Evolutionary conservation across 23 tunicate species (phyloP), one percentile per base, ranked within the genome.

Genomic region (Botrylloides violaceus): DNA sequence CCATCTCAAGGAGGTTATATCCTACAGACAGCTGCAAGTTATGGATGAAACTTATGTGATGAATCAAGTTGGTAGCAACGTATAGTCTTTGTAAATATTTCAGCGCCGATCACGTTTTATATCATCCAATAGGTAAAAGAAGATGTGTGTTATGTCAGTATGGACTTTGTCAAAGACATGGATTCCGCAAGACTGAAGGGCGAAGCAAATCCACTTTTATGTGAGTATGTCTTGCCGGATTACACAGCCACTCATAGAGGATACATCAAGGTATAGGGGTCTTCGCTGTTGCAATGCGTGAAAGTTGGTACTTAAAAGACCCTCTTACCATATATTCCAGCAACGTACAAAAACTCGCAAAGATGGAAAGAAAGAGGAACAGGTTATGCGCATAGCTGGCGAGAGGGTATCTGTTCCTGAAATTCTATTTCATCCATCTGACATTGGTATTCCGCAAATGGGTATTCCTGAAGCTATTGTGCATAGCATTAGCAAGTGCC

Each of bases 21-120:
- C 99, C 0, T 95, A 87, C 56, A 36, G 96, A 32, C 99, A 95
- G 55, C 76, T 95, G 3, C 94, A 95, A 70, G 88, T 95, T 37
- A 95, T 95, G 99, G 99, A 95, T 78, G 99, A 95, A 79, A 92
- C 92, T 1, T 84, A 76, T 92, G 92, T 92, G 27, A 80, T 92
- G 80, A 84, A 92, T 53, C 86, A 92, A 64, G 91, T 83, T 32
- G 19, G 53, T 43, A 43, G 9, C 15, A 15, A 43, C 15, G 53
- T 7, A 15, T 15, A 15, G 53, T 9, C 53, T 7, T 43, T 43
- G 53, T 43, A 9, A 43, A 43, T 43, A 43, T 43, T 9, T 43
- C 15, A 43, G 53, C n/a, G 53, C 15, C 53, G 53, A 15, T 43
- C 15, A 43, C 53, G 26, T 0, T 30, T 12, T 65, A 65, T 36